Conservation (phyloP, 2,888 invertebrate genomes). For the Pseudoips prasinana region DNA sequence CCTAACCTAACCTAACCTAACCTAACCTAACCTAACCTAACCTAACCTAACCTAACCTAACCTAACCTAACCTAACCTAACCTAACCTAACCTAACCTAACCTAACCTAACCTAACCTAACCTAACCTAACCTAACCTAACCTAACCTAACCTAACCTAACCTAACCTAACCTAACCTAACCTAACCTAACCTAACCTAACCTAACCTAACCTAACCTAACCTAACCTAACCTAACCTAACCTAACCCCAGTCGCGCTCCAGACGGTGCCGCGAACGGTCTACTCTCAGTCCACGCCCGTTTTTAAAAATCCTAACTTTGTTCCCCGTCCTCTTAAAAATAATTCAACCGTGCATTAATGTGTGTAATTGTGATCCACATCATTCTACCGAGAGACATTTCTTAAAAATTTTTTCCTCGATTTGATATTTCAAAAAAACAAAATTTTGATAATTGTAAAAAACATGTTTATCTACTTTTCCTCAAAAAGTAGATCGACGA, state of each 20-base stretch:
- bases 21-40: conserved; percentile 11
- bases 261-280: no score
- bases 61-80: conserved; percentile 16
- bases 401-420: no score
- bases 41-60: conserved; percentile 13
- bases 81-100: conserved; percentile 12
- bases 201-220: conserved; percentile 19
- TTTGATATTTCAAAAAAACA: no score
- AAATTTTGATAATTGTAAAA: no score
- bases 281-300: no score
- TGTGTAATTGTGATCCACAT: no score
- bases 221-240: conserved; percentile 14
- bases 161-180: conserved; percentile 11
- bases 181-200: conserved; percentile 14
- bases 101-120: conserved; percentile 11
- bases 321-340: no score
- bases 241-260: conserved; percentile 14
- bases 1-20: conserved; percentile 12
- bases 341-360: no score
- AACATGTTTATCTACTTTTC: no score
- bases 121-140: conserved; percentile 11
- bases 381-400: no score
- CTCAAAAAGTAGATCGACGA: no score
- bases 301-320: no score
- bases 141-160: conserved; percentile 13